Conservation (phyloP, 2,113 vertebrate species). For the Megaceryle maxima region DNA sequence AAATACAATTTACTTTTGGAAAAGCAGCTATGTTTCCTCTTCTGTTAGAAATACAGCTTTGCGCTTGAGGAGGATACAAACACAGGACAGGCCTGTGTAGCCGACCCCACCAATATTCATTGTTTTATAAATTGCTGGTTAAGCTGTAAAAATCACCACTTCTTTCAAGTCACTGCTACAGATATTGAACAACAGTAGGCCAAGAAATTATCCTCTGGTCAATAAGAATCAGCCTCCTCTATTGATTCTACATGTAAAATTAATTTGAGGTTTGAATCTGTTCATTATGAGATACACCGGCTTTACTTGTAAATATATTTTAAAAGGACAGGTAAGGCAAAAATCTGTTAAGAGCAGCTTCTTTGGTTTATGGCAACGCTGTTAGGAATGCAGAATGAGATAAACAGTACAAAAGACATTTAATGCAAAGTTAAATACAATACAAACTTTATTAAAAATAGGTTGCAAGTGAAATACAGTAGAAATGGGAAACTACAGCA, state of each 20-base stretch:
- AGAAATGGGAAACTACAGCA: constrained; percentile 84
- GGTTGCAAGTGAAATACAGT: constrained; percentile 83
- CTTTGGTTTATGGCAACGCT: neutral
- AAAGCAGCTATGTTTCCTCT: neutral
- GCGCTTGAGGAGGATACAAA: neutral
- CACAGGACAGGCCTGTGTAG: fast-evolving
- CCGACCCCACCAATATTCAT: fast-evolving
- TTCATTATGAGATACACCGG: neutral
- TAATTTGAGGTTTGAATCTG: neutral
- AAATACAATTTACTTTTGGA: neutral
- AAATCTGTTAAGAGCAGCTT: neutral
- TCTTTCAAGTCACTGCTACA: neutral
- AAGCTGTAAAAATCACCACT: neutral
- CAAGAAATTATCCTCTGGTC: neutral
- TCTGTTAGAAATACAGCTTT: neutral
- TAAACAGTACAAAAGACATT: constrained; percentile 39
- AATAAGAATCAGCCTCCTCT: neutral
- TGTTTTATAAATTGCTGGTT: fast-evolving
- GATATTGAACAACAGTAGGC: neutral
- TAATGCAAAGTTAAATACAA: constrained; percentile 82
- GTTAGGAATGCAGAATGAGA: neutral
- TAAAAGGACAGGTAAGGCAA: neutral
- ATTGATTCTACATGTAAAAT: neutral
- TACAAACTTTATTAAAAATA: constrained; percentile 88
- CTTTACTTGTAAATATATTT: neutral